phyloP scores from a whole-genome alignment of 2,113 vertebrate genomes.

The Mohoua ochrocephala region DNA sequence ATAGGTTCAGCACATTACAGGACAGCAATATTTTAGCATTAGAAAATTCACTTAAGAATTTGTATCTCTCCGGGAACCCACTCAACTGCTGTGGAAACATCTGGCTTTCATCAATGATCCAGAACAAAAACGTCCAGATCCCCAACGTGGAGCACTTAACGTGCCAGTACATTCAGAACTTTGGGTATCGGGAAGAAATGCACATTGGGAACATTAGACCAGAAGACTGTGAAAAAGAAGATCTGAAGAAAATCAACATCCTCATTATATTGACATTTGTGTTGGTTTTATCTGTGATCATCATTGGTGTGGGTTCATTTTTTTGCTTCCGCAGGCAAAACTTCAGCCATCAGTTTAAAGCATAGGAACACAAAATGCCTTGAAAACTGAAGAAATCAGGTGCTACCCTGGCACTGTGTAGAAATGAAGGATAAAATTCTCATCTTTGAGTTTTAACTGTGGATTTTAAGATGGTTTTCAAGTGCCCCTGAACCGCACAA shows the following conservation, averaged over 20 bases:
- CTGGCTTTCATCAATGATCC: slow-evolving; percentile 80
- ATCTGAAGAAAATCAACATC: slow-evolving; percentile 67
- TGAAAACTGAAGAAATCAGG: slow-evolving; percentile 15
- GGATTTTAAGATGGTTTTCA: background rate
- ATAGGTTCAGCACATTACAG: slow-evolving; percentile 82
- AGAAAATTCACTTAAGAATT: slow-evolving; percentile 80
- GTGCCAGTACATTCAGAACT: slow-evolving; percentile 72
- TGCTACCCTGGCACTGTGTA: slow-evolving; percentile 2
- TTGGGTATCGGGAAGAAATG: slow-evolving; percentile 74
- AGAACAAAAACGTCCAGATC: slow-evolving; percentile 76
- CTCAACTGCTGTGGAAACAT: slow-evolving; percentile 87
- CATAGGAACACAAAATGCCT: slow-evolving; percentile 46
- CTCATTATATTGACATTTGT: slow-evolving; percentile 66
- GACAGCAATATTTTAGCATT: slow-evolving; percentile 76
- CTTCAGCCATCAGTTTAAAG: slow-evolving; percentile 73
- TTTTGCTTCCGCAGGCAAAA: slow-evolving; percentile 69
- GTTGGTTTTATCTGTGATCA: slow-evolving; percentile 51
- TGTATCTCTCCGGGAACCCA: slow-evolving; percentile 88
- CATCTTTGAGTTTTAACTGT: slow-evolving; percentile 18
- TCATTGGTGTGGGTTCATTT: slow-evolving; percentile 57
- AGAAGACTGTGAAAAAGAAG: slow-evolving; percentile 79
- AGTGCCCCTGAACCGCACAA: background rate
- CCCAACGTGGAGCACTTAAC: slow-evolving; percentile 73
- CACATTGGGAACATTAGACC: slow-evolving; percentile 67
- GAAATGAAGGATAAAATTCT: slow-evolving; percentile 28